Evolutionary conservation across 2,888 invertebrate genomes (phyloP), one percentile per base, ranked within the genome.

Genomic region (Choristoneura rosaceana): DNA sequence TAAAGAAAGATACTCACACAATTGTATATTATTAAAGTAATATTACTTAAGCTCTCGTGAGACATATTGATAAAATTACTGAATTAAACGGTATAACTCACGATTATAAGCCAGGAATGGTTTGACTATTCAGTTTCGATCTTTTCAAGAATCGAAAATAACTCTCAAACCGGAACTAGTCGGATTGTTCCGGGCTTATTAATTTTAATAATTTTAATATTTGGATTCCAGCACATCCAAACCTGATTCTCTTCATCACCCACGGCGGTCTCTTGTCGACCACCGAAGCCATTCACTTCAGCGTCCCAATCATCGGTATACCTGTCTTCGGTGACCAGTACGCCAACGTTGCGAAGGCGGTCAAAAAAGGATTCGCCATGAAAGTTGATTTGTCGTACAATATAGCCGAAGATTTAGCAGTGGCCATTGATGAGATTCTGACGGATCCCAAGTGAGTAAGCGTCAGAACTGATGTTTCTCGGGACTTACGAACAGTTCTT

Each of bases 251-350:
- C 0, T 89, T 90, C 64, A 84, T 90, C 60, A 84, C 87, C 0
- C 87, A 89, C 9, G 88, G 90, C 2, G 88, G 90, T 34, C 80
- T 84, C 0, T 79, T 89, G 0, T 87, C 89, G 0, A 80, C 82
- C 0, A 88, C 83, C 0, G 90, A 90, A 74, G 75, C 89, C 0
- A 62, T 88, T 12, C 83, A 89, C 67, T 86, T 79, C 47, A 87
- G 84, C 2, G 84, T 87, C 0, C 88, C 90, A 4, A 81, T 86
- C 4, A 84, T 90, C 8, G 90, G 88, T 0, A 83, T 90, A 15
- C 90, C 90, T 0, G 78, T 83, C 0, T 87, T 84, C 67, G 86
- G 74, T 12, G 90, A 90, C 59, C 90, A 90, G 74, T 85, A 83
- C 64, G 52, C 78, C 7, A 91, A 91, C 66, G 79, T 89, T 0